These are phyloP conservation scores for Tichodroma muraria DNA, from an alignment of 2,113 vertebrate genomes.

Conservation along the genomic window DNA sequence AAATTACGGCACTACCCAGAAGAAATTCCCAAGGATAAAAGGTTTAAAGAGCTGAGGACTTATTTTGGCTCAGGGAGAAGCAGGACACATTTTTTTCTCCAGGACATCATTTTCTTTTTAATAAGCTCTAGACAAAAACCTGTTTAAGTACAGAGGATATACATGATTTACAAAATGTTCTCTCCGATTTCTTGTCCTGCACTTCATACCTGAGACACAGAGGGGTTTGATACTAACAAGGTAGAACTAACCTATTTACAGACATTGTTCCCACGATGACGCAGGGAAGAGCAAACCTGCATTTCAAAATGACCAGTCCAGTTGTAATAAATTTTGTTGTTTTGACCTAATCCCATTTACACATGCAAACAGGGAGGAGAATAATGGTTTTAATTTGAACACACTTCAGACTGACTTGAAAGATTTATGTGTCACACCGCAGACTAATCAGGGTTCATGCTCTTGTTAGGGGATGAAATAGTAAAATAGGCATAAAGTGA, in stretches of 20 bases:
- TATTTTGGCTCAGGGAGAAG: neutral
- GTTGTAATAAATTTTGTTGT: neutral
- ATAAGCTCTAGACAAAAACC: neutral
- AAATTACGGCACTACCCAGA: neutral
- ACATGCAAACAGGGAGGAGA: neutral
- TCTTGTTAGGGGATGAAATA: neutral
- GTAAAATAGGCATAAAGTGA: neutral
- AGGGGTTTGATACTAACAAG: neutral
- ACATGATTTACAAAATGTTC: neutral
- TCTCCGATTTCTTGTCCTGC: neutral
- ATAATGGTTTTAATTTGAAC: neutral
- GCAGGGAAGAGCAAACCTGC: neutral
- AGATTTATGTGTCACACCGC: neutral
- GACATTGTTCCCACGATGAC: neutral
- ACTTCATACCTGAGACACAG: neutral
- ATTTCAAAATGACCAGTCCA: neutral
- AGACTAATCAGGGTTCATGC: neutral
- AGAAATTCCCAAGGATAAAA: neutral
- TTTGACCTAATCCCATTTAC: neutral
- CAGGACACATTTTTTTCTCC: neutral
- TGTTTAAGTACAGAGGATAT: neutral
- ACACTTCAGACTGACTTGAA: neutral
- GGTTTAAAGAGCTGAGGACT: neutral
- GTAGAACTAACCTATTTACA: neutral
- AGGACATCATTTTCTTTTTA: neutral